phyloP scores from a whole-genome alignment of 2,888 invertebrate species.

The Phengaris alcon region DNA sequence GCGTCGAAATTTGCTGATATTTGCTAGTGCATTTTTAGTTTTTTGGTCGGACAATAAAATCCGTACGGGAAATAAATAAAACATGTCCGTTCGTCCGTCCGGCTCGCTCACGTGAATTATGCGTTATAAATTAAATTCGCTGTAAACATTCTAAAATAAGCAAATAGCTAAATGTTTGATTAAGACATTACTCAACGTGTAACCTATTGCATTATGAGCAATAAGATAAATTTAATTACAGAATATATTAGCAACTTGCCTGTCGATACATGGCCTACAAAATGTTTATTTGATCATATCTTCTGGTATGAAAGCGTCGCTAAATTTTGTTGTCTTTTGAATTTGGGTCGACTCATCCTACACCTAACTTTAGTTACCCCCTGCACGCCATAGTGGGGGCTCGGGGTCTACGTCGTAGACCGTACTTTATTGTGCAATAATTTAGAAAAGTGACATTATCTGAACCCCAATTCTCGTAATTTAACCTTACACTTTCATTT shows the following conservation, averaged over 20 bases:
- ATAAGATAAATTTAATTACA: not conserved
- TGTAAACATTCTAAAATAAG: slow-evolving; percentile 30
- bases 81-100: slow-evolving; percentile 48
- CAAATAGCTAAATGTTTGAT: slow-evolving; percentile 29
- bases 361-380: no score
- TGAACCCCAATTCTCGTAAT: no score
- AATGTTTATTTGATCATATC: not conserved
- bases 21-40: slow-evolving; percentile 41
- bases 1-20: not conserved
- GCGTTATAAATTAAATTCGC: slow-evolving; percentile 55
- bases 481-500: no score
- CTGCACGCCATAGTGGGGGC: no score
- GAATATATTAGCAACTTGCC: not conserved
- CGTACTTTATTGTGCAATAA: no score
- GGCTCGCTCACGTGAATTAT: slow-evolving; percentile 55
- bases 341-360: no score
- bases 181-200: slow-evolving; percentile 28
- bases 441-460: no score
- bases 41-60: slow-evolving; percentile 61
- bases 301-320: not conserved
- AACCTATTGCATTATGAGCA: slow-evolving; percentile 13
- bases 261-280: not conserved
- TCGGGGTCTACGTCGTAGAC: no score
- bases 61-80: slow-evolving; percentile 61
- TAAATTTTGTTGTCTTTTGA: no score